phyloP scores from a whole-genome alignment of 2,797 vertebrate species.

The Apogon hyalosoma region DNA sequence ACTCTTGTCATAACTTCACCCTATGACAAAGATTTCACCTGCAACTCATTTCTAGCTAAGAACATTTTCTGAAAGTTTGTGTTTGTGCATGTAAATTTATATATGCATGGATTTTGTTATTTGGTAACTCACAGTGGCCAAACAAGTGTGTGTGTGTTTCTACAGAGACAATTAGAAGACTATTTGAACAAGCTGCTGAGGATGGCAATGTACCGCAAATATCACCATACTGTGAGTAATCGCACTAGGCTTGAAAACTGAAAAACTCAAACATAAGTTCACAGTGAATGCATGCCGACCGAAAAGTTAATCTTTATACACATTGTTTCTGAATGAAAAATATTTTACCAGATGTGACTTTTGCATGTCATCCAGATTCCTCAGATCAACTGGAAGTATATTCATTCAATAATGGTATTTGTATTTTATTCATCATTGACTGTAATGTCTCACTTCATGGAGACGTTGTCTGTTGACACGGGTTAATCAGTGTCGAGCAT shows the following conservation, averaged over 20 bases:
- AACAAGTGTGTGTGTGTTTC: constrained; percentile 45
- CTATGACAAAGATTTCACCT: constrained; percentile 28
- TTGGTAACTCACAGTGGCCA: constrained; percentile 48
- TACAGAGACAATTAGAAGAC: constrained; percentile 96
- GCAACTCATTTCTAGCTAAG: constrained; percentile 51
- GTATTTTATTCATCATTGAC: too few relatives aligned
- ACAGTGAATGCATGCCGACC: not conserved
- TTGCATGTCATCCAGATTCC: too few relatives aligned
- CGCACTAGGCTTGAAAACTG: constrained; percentile 13
- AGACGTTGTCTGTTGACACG: too few relatives aligned
- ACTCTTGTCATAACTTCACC: constrained; percentile 14
- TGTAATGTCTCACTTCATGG: too few relatives aligned
- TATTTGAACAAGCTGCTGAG: constrained; percentile 95
- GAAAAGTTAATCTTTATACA: not conserved
- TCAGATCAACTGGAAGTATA: too few relatives aligned
- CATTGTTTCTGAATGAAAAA: not conserved
- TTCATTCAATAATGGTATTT: too few relatives aligned
- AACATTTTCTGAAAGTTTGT: too few relatives aligned
- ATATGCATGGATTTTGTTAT: constrained; percentile 35
- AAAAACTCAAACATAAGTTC: constrained; percentile 1
- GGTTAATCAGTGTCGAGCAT: too few relatives aligned
- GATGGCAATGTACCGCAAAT: constrained; percentile 96
- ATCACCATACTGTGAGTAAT: constrained; percentile 94
- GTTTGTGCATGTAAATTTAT: constrained; percentile 18
- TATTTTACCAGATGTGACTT: not conserved